These are phyloP conservation scores for Eilema griseolum DNA, from an alignment of 2,888 invertebrate genomes.

Conservation along the genomic window DNA sequence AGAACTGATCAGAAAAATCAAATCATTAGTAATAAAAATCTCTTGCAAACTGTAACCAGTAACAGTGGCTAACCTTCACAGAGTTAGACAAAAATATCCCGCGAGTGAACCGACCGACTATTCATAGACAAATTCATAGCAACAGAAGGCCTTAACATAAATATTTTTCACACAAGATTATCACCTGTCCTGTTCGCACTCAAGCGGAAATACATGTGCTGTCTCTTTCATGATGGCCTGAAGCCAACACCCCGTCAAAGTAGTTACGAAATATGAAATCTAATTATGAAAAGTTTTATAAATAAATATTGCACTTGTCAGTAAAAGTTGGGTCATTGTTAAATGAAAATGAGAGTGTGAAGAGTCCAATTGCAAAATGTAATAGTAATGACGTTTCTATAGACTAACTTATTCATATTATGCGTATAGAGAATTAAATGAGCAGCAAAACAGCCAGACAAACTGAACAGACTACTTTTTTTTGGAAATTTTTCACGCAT, in stretches of 20 bases:
- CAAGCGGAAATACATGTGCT: constrained; percentile 66
- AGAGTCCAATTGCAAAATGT: constrained; percentile 22
- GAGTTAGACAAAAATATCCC: constrained; percentile 73
- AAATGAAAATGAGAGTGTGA: constrained; percentile 34
- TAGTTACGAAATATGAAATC: constrained; percentile 84
- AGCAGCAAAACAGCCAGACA: no score
- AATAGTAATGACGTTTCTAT: neutral
- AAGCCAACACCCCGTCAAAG: constrained; percentile 72
- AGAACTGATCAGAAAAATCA: neutral
- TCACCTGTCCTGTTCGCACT: constrained; percentile 80
- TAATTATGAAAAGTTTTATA: constrained; percentile 74
- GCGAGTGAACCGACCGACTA: constrained; percentile 70
- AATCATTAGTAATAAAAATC: constrained; percentile 44
- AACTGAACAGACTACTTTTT: no score
- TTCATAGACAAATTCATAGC: constrained; percentile 79
- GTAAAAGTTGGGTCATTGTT: constrained; percentile 49
- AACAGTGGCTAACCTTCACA: constrained; percentile 76
- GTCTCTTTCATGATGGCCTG: constrained; percentile 75
- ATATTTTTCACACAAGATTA: constrained; percentile 85
- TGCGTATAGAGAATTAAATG: neutral
- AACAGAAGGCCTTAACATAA: constrained; percentile 84
- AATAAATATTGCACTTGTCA: constrained; percentile 55
- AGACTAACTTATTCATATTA: neutral
- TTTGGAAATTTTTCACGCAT: no score
- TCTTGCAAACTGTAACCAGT: constrained; percentile 43